Evolutionary conservation across 2,113 vertebrate genomes (phyloP), one percentile per base, ranked within the genome.

Genomic region (Alethe diademata): DNA sequence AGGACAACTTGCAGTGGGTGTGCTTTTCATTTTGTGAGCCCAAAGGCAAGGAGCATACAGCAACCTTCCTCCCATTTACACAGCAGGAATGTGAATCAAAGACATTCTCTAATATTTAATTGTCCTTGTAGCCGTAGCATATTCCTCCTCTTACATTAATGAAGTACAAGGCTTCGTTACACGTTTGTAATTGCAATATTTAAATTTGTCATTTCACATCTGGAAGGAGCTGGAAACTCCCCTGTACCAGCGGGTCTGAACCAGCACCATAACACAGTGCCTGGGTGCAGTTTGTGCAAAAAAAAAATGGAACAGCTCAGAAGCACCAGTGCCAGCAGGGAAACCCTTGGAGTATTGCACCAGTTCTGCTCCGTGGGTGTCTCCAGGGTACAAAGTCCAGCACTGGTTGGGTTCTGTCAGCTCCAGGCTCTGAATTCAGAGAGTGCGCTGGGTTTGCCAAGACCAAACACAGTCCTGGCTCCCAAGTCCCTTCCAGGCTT

Each of bases 1-100:
- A 99, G 98, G 97, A 98, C 98, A 97, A 98, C 98, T 98, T 98
- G 98, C 98, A 98, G 98, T 97, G 97, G 90, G 97, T 97, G 97
- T 96, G 97, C 96, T 97, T 97, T 96, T 97, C 97, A 96, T 97
- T 96, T 86, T 71, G 97, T 51, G 96, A 62, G 60, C 78, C 94
- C 66, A 82, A 67, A 95, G 94, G 94, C 92, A 81, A 96, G 93
- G 38, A 85, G 92, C 70, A 79, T 6, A 74, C 75, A 86, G 96
- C 95, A 80, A n/a, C 95, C 95, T 88, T 90, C 92, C 94, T 96
- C 57, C 94, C 98, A 93, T 97, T 97, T 97, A 97, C 97, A 95
- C 97, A 97, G 97, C 93, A 88, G 97, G 97, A 97, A 97, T 94
- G 98, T 67, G 97, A 98, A 98, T 94, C 96, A 89, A 96, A 97